phyloP scores from a whole-genome alignment of 1,140 invertebrate genomes.

The Micrasema minimum region DNA sequence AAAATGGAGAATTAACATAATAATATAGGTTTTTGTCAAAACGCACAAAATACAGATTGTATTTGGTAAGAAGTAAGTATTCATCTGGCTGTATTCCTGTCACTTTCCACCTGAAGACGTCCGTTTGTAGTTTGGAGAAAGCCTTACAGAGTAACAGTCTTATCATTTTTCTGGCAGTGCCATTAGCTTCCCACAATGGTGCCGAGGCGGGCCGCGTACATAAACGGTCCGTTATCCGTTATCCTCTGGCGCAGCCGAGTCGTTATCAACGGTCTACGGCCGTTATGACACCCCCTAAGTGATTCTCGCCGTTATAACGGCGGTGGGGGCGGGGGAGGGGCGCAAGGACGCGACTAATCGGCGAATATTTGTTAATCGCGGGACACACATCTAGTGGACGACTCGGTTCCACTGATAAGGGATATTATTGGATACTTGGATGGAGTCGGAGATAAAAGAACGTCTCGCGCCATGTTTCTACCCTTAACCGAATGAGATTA shows the following conservation, averaged over 20 bases:
- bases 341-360: slow-evolving; percentile 43
- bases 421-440: no score
- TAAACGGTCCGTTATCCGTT: slow-evolving; percentile 54
- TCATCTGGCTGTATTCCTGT: background rate
- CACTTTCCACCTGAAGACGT: slow-evolving; percentile 25
- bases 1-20: no score
- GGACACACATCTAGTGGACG: slow-evolving; percentile 14
- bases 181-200: slow-evolving; percentile 53
- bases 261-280: slow-evolving; percentile 51
- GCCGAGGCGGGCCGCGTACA: slow-evolving; percentile 42
- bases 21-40: no score
- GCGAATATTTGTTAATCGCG: slow-evolving; percentile 46
- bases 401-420: background rate
- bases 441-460: no score
- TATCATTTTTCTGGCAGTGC: slow-evolving; percentile 52
- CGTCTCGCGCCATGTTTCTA: no score
- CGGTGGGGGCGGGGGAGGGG: background rate
- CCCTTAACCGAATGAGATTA: no score
- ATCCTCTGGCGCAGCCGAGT: slow-evolving; percentile 46
- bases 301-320: slow-evolving; percentile 37
- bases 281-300: slow-evolving; percentile 52
- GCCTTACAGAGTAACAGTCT: slow-evolving; percentile 29
- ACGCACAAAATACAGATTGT: no score
- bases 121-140: background rate
- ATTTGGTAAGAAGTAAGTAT: no score